Conservation (phyloP, 1,140 invertebrate species). For the Drosophila kepulauana region DNA sequence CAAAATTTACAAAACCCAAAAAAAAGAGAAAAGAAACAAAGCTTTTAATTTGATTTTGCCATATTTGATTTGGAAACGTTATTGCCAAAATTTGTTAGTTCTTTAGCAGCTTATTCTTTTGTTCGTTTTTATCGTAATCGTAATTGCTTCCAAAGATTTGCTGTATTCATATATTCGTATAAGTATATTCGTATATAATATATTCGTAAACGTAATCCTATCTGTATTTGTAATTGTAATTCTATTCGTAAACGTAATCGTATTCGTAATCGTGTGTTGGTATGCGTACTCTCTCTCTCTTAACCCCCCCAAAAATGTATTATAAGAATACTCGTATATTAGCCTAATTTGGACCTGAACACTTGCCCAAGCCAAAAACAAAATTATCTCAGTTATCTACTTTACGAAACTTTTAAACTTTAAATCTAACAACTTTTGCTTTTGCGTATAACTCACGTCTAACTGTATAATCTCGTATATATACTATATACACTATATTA, state of each 20-base stretch:
- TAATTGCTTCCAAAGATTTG: slow-evolving; percentile 38
- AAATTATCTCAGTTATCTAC: not conserved
- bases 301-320: slow-evolving; percentile 19
- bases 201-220: slow-evolving; percentile 31
- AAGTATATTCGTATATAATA: not conserved
- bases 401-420: slow-evolving; percentile 15
- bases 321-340: slow-evolving; percentile 5
- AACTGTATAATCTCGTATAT: slow-evolving; percentile 22
- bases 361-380: slow-evolving; percentile 23
- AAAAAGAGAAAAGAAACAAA: slow-evolving; percentile 37
- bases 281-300: slow-evolving; percentile 29
- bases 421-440: slow-evolving; percentile 35
- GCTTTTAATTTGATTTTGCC: slow-evolving; percentile 48
- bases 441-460: slow-evolving; percentile 33
- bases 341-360: slow-evolving; percentile 15
- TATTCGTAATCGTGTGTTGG: slow-evolving; percentile 41
- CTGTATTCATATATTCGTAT: slow-evolving; percentile 39
- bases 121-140: slow-evolving; percentile 30
- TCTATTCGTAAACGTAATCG: slow-evolving; percentile 40
- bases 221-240: slow-evolving; percentile 39
- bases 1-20: slow-evolving; percentile 23
- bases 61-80: slow-evolving; percentile 56
- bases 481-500: slow-evolving; percentile 15
- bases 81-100: slow-evolving; percentile 58
- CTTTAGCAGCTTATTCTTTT: slow-evolving; percentile 30